Evolutionary conservation across 1,140 invertebrate genomes (phyloP).

Genomic region (honey bee (Apis mellifera)): DNA sequence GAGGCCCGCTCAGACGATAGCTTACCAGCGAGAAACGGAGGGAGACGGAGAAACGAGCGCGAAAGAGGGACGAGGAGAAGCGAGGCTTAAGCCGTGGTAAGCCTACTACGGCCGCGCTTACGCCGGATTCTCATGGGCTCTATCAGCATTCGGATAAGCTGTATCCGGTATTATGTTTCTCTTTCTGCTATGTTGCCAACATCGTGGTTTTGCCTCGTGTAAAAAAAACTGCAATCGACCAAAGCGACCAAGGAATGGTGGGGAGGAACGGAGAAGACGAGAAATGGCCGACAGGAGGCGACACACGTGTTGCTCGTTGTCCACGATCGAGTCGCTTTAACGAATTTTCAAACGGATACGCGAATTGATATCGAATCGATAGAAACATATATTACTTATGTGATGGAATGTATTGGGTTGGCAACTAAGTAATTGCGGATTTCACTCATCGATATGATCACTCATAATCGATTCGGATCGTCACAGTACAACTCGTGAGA

Average conservation of each 20-base stretch:
- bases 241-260: constrained; percentile 2
- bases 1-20: constrained; percentile 30
- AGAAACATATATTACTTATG: constrained; percentile 46
- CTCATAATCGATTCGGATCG: too few species aligned
- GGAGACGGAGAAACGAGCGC: neutral
- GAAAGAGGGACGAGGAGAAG: constrained; percentile 26
- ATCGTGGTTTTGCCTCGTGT: constrained; percentile 60
- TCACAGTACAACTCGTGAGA: too few species aligned
- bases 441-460: too few species aligned
- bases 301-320: constrained; percentile 39
- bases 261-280: too few species aligned
- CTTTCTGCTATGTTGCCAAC: constrained; percentile 68
- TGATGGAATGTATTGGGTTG: too few species aligned
- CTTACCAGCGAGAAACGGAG: constrained; percentile 2
- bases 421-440: too few species aligned
- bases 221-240: constrained; percentile 69
- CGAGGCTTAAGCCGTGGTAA: constrained; percentile 68
- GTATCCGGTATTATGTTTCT: constrained; percentile 72
- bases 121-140: constrained; percentile 67
- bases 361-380: constrained; percentile 57
- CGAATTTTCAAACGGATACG: constrained; percentile 49
- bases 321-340: constrained; percentile 41
- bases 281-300: neutral
- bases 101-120: constrained; percentile 71
- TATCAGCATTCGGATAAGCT: constrained; percentile 76